Conservation (phyloP, 2,888 invertebrate species). For the Exephanes ischioxanthus region DNA sequence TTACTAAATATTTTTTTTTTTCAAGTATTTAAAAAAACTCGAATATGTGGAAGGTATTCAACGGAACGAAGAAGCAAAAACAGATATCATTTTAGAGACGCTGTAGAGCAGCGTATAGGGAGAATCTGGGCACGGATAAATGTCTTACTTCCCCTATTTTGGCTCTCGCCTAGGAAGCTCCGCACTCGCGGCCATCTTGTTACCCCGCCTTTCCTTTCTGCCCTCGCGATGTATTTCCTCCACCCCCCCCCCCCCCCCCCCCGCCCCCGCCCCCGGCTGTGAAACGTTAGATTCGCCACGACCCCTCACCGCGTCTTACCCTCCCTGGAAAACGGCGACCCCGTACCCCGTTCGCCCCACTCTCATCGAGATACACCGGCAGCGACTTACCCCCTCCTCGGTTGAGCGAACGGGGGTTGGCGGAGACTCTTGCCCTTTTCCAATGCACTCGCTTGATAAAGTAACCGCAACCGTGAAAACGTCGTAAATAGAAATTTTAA, state of each 20-base stretch:
- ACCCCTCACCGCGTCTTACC: conserved; percentile 78
- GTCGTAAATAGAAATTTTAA: conserved; percentile 47
- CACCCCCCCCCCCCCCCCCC: conserved; percentile 71
- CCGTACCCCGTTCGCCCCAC: conserved; percentile 71
- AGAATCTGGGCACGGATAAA: conserved; percentile 70
- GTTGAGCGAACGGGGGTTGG: conserved; percentile 50
- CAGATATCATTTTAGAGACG: conserved; percentile 32
- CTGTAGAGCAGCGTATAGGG: neutral
- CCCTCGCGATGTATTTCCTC: conserved; percentile 75
- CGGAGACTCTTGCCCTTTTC: conserved; percentile 47
- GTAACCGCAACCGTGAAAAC: conserved; percentile 46
- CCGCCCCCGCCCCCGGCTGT: conserved; percentile 48
- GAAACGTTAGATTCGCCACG: conserved; percentile 77
- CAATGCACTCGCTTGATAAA: conserved; percentile 52
- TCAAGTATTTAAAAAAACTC: neutral
- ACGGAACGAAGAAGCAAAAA: neutral
- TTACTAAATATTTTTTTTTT: neutral
- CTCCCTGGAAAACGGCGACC: conserved; percentile 70
- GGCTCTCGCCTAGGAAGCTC: conserved; percentile 61
- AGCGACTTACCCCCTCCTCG: conserved; percentile 76
- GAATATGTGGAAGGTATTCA: neutral
- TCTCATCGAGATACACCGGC: conserved; percentile 68
- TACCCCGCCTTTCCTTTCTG: conserved; percentile 80
- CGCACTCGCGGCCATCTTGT: conserved; percentile 82
- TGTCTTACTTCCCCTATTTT: conserved; percentile 81